These are phyloP conservation scores for Festucalex cinctus DNA, from an alignment of 2,113 vertebrate species.

Conservation along the genomic window DNA sequence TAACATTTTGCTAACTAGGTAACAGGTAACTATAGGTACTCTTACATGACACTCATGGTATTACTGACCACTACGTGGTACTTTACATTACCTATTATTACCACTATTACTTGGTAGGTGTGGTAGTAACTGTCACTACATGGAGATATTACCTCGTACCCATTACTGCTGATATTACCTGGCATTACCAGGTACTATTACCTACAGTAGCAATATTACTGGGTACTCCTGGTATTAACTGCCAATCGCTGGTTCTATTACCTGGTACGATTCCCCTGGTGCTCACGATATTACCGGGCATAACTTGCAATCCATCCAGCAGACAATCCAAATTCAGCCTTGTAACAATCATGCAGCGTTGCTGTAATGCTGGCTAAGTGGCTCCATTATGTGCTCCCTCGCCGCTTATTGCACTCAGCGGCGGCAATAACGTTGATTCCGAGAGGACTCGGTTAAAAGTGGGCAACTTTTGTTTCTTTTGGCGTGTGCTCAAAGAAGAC, in stretches of 20 bases:
- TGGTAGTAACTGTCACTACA: too few species aligned
- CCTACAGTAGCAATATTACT: background rate
- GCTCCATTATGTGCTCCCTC: slow-evolving; percentile 46
- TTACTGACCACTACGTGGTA: too few species aligned
- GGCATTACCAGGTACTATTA: background rate
- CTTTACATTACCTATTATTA: too few species aligned
- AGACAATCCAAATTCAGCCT: slow-evolving; percentile 19
- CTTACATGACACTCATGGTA: too few species aligned
- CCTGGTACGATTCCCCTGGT: background rate
- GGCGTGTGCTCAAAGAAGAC: slow-evolving; percentile 42
- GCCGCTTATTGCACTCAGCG: slow-evolving; percentile 50
- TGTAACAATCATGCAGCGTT: slow-evolving; percentile 24
- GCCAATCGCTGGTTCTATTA: background rate
- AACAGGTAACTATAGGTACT: too few species aligned
- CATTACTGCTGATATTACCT: background rate
- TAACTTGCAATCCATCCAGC: background rate
- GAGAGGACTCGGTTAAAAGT: slow-evolving; percentile 57
- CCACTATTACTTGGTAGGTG: too few species aligned
- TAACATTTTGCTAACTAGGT: too few species aligned
- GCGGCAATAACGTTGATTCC: slow-evolving; percentile 55
- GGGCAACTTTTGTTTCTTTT: slow-evolving; percentile 62
- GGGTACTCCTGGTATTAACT: background rate
- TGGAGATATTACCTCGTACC: background rate
- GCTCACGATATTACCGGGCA: background rate
- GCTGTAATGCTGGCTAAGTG: slow-evolving; percentile 56